Evolutionary conservation across 2,113 vertebrate species (phyloP).

Genomic region (Oreochromis spilurus): DNA sequence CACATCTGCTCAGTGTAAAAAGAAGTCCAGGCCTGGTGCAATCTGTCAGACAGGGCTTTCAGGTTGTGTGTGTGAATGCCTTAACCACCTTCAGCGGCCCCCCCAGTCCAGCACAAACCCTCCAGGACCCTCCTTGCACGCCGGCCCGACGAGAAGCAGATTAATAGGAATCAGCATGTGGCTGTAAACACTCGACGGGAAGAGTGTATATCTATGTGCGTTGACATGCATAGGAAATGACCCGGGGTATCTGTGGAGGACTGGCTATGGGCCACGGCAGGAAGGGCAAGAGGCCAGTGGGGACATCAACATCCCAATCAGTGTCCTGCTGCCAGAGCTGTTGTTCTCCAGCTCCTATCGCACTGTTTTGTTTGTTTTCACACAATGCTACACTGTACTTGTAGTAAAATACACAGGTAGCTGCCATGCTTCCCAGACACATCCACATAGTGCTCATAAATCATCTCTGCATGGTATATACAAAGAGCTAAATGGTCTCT

Average conservation of each 20-base stretch:
- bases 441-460: constrained; percentile 26
- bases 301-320: constrained; percentile 60
- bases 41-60: constrained; percentile 80
- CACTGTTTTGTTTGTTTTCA: constrained; percentile 49
- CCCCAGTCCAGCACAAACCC: constrained; percentile 53
- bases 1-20: constrained; percentile 92
- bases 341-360: constrained; percentile 38
- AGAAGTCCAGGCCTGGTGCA: constrained; percentile 67
- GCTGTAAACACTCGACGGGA: constrained; percentile 81
- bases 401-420: constrained; percentile 36
- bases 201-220: constrained; percentile 41
- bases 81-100: constrained; percentile 71
- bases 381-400: constrained; percentile 40
- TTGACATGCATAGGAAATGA: constrained; percentile 59
- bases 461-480: constrained; percentile 19
- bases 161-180: constrained; percentile 89
- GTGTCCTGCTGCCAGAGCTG: constrained; percentile 38
- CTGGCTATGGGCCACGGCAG: constrained; percentile 47
- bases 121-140: constrained; percentile 16
- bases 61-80: constrained; percentile 49
- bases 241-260: constrained; percentile 43
- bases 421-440: constrained; percentile 7
- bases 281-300: constrained; percentile 68
- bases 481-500: constrained; percentile 26
- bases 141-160: constrained; percentile 83